Conservation (phyloP, 2,797 vertebrate species). For the Rhinoraja longicauda region DNA sequence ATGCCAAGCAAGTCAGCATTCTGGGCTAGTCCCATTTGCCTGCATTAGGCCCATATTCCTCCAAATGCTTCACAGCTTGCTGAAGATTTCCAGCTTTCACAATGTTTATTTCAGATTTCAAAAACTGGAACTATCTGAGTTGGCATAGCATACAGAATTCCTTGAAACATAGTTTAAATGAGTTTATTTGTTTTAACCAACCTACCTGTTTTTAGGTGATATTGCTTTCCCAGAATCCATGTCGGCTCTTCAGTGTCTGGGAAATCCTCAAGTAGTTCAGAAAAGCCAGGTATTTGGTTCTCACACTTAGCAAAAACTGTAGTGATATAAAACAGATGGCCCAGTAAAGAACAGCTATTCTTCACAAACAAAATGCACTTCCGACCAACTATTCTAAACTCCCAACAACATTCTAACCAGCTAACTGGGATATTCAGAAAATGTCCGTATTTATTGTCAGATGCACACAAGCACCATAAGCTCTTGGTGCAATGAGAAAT, state of each 20-base stretch:
- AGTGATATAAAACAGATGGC: slow-evolving; percentile 42
- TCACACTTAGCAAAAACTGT: slow-evolving; percentile 71
- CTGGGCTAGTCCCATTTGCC: too few species aligned
- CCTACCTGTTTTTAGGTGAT: slow-evolving; percentile 70
- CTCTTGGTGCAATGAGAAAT: too few species aligned
- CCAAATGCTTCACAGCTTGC: not conserved
- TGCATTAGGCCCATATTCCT: not conserved
- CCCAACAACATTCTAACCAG: not conserved
- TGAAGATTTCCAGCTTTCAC: not conserved
- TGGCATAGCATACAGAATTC: not conserved
- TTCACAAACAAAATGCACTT: not conserved
- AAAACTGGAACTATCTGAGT: not conserved
- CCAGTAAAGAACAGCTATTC: not conserved
- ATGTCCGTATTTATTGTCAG: not conserved
- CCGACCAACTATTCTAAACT: not conserved
- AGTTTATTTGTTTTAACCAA: not conserved
- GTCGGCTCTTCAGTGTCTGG: slow-evolving; percentile 72
- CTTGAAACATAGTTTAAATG: too few species aligned
- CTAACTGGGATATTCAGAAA: not conserved
- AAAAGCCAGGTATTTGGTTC: slow-evolving; percentile 67
- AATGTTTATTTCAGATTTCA: not conserved
- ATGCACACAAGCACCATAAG: too few species aligned
- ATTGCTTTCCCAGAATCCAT: slow-evolving; percentile 72
- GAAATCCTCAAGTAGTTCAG: slow-evolving; percentile 74
- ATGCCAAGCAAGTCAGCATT: too few species aligned